These are phyloP conservation scores for Sarcophaga caerulescens DNA, from an alignment of 2,888 invertebrate species.

Conservation along the genomic window DNA sequence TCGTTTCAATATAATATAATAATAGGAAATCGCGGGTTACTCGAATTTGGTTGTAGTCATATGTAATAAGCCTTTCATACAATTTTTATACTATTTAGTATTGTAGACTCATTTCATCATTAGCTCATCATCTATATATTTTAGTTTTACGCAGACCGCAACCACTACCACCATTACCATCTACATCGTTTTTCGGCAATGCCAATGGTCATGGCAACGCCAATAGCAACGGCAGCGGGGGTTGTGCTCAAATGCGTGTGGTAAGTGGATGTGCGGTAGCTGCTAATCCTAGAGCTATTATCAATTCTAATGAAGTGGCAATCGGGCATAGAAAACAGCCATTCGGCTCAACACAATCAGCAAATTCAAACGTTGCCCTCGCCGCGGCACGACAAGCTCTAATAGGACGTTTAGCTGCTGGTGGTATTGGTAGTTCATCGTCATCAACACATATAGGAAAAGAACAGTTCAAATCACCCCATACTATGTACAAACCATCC, in stretches of 20 bases:
- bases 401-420: conserved; percentile 74
- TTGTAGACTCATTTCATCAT: conserved; percentile 71
- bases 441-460: conserved; percentile 55
- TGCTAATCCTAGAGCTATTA: background rate
- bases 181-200: conserved; percentile 75
- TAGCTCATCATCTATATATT: conserved; percentile 78
- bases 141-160: conserved; percentile 83
- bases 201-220: conserved; percentile 70
- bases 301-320: conserved; percentile 8
- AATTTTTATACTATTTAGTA: conserved; percentile 25
- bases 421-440: conserved; percentile 64
- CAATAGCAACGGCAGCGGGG: conserved; percentile 52
- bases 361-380: conserved; percentile 77
- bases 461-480: conserved; percentile 61
- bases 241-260: conserved; percentile 70
- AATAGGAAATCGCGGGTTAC: conserved; percentile 27
- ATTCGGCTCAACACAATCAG: conserved; percentile 66
- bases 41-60: conserved; percentile 39
- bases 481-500: conserved; percentile 70
- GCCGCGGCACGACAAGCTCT: conserved; percentile 77
- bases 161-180: conserved; percentile 67
- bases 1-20: background rate
- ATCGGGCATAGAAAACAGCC: conserved; percentile 33
- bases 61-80: conserved; percentile 42
- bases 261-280: conserved; percentile 66